phyloP scores from a whole-genome alignment of 2,888 invertebrate genomes.

The Phorcus lineatus region DNA sequence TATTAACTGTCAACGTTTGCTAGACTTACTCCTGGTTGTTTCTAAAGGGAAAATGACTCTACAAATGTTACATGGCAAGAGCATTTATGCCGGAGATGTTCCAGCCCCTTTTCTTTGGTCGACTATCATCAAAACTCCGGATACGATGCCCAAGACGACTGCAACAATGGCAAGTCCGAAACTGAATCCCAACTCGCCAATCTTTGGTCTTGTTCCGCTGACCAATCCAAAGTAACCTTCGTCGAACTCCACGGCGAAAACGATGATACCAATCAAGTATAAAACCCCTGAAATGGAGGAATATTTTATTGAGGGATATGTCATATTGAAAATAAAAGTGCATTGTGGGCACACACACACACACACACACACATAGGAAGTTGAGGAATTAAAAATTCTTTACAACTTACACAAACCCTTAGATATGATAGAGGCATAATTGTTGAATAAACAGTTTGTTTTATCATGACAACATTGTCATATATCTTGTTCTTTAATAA shows the following conservation, averaged over 20 bases:
- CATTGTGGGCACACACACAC: no score
- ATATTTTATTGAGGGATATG: background rate
- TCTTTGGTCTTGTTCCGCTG: no score
- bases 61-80: background rate
- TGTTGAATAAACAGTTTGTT: no score
- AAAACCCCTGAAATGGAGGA: background rate
- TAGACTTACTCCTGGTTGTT: no score
- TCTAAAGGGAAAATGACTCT: no score
- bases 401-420: no score
- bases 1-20: no score
- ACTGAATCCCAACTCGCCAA: constrained; percentile 12
- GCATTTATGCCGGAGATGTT: constrained; percentile 23
- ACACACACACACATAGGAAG: no score
- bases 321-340: background rate
- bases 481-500: no score
- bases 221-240: background rate
- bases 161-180: constrained; percentile 32
- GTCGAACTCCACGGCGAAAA: constrained; percentile 28
- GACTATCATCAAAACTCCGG: constrained; percentile 26
- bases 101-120: constrained; percentile 17
- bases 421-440: no score
- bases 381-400: no score
- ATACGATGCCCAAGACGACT: background rate
- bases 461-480: no score
- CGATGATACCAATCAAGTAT: constrained; percentile 27